Evolutionary conservation across 2,888 invertebrate genomes (phyloP).

Genomic region (Drosophila robusta): DNA sequence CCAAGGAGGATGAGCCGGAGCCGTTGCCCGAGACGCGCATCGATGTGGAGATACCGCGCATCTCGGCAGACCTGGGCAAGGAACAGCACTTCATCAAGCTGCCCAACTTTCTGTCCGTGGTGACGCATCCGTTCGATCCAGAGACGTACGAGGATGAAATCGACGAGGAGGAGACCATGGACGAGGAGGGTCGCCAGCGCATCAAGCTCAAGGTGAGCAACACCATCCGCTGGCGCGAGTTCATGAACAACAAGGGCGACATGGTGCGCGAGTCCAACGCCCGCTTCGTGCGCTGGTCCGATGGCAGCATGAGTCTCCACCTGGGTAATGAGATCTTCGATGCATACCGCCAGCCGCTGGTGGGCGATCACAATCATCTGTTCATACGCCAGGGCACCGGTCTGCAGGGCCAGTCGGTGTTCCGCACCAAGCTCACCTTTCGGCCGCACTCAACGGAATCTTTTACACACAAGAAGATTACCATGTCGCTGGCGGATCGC

Average conservation of each 20-base stretch:
- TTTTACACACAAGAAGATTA: conserved; percentile 99
- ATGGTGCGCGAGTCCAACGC: conserved; percentile 96
- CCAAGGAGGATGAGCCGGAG: conserved; percentile 89
- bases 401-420: conserved; percentile 98
- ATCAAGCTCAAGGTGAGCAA: conserved; percentile 98
- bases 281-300: conserved; percentile 98
- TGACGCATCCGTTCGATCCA: conserved; percentile 97
- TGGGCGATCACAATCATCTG: conserved; percentile 98
- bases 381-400: conserved; percentile 99
- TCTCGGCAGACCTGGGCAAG: conserved; percentile 95
- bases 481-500: conserved; percentile 97
- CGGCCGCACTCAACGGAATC: conserved; percentile 99
- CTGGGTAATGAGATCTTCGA: conserved; percentile 99
- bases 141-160: conserved; percentile 99
- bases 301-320: conserved; percentile 98
- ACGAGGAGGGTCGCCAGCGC: conserved; percentile 96
- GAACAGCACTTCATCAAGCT: conserved; percentile 98
- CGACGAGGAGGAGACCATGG: conserved; percentile 98
- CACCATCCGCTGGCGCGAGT: conserved; percentile 97
- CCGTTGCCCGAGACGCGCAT: conserved; percentile 96
- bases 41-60: conserved; percentile 98
- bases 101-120: conserved; percentile 99
- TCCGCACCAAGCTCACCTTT: conserved; percentile 98
- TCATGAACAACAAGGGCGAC: conserved; percentile 92
- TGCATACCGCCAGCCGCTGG: conserved; percentile 96